These are phyloP conservation scores for Drosophila willistoni DNA, from an alignment of 1,140 invertebrate genomes.

Conservation along the genomic window DNA sequence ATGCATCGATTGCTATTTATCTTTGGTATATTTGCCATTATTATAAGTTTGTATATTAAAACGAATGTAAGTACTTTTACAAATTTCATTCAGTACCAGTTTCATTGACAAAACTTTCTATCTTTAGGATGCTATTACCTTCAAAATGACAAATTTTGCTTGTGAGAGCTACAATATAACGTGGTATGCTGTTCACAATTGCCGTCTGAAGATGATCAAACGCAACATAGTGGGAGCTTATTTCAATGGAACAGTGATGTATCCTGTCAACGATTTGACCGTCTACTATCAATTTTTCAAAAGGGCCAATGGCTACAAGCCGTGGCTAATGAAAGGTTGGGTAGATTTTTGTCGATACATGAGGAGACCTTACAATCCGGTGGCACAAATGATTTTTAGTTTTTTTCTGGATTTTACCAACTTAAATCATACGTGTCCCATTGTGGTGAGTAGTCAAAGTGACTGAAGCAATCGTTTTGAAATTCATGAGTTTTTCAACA, in stretches of 20 bases:
- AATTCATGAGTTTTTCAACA: too few species aligned
- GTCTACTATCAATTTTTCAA: not conserved
- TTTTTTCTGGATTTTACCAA: constrained; percentile 4
- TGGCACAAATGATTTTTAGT: not conserved
- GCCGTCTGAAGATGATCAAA: not conserved
- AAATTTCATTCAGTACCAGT: too few species aligned
- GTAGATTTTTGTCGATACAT: not conserved
- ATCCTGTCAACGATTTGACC: not conserved
- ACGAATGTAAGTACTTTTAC: too few species aligned
- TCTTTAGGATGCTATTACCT: not conserved
- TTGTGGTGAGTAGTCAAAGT: not conserved
- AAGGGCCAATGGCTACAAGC: constrained; percentile 6
- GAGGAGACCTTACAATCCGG: not conserved
- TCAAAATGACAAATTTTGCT: not conserved
- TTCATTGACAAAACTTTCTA: not conserved
- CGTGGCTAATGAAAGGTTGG: not conserved
- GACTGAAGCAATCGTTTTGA: too few species aligned
- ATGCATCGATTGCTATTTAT: too few species aligned
- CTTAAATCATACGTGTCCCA: not conserved
- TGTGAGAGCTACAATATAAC: constrained; percentile 2
- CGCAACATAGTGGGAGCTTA: not conserved
- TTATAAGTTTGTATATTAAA: too few species aligned
- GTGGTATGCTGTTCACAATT: not conserved
- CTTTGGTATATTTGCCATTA: too few species aligned
- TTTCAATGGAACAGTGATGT: not conserved